Evolutionary conservation across 1,140 invertebrate species (phyloP).

Genomic region (Ridgeia piscesae): DNA sequence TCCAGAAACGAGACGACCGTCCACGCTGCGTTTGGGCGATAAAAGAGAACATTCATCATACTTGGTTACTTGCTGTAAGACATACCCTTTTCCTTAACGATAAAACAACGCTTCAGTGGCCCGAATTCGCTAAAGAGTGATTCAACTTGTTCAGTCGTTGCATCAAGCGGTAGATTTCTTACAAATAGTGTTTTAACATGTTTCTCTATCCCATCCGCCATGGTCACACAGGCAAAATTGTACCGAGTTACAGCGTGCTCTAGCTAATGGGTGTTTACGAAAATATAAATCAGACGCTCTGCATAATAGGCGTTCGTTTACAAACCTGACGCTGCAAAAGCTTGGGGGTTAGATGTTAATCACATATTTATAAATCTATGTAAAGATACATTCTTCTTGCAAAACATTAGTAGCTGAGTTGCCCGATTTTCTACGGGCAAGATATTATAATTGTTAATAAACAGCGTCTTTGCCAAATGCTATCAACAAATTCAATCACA

Average conservation of each 20-base stretch:
- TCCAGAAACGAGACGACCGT: background rate
- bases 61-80: background rate
- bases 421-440: too few species aligned
- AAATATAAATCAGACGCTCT: background rate
- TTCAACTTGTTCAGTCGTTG: background rate
- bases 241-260: background rate
- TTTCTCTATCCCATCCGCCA: background rate
- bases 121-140: background rate
- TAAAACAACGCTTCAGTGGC: background rate
- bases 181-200: background rate
- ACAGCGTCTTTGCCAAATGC: too few species aligned
- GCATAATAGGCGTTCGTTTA: too few species aligned
- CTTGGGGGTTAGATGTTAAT: too few species aligned
- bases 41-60: background rate
- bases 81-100: background rate
- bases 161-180: background rate
- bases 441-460: too few species aligned
- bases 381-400: too few species aligned
- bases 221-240: background rate
- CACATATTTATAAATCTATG: too few species aligned
- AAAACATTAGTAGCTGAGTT: too few species aligned
- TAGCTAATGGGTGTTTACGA: background rate
- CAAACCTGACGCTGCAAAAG: too few species aligned
- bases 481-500: too few species aligned
- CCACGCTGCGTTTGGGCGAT: background rate